Evolutionary conservation across 2,113 vertebrate genomes (phyloP), one percentile per base, ranked within the genome.

Genomic region (Cygnus atratus): DNA sequence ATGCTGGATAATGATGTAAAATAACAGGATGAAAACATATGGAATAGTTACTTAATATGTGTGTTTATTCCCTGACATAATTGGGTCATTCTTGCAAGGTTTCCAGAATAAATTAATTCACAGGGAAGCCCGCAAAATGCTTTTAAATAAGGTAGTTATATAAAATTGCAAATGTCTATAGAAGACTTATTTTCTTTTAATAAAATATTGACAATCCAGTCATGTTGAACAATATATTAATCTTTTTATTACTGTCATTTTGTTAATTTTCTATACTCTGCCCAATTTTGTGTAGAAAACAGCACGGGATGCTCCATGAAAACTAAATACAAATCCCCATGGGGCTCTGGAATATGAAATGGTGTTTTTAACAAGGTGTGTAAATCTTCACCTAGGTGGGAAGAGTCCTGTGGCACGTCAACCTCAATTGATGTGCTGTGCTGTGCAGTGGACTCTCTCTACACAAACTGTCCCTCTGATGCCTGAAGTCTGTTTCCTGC

Each of bases 11-110:
- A 82, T 90, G 79, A 82, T 92, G 87, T 93, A 92, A 91, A 95
- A 76, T 76, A 93, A 84, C 75, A 90, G 59, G 76, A 81, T 95
- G 68, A 94, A 96, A 96, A 88, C 79, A 87, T 95, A 91, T 88
- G 91, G 93, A 95, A 94, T 87, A 83, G 48, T 75, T 95, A 90
- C 31, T 39, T 91, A 96, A 91, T 59, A 67, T 75, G 15, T 76
- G 25, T 79, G n/a, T 79, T 84, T 41, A 71, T 87, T 92, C 67
- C 29, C 52, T 96, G 93, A 94, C 87, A 94, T 74, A 96, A 96
- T 82, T 6, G 7, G 84, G 82, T 93, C 84, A 95, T 78, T 92
- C 75, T 72, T 91, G 8, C 21, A 82, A 82, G 20, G 29, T 91
- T 88, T 73, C 31, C 29, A 80, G 75, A 91, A 90, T 61, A 89